These are phyloP conservation scores for Cheilosia variabilis DNA, from an alignment of 2,888 invertebrate genomes.

Conservation along the genomic window DNA sequence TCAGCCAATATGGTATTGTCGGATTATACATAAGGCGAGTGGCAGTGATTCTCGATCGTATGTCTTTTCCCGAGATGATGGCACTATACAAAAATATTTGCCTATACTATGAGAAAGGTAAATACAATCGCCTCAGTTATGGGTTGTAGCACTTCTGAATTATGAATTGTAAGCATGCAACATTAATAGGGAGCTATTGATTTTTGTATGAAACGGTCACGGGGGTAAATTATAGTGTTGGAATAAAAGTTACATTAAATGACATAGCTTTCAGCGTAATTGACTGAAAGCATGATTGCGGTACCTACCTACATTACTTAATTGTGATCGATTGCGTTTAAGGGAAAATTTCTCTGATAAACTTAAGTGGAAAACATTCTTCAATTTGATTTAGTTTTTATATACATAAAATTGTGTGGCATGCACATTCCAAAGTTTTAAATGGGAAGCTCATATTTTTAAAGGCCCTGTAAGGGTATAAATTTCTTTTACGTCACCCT, in stretches of 20 bases:
- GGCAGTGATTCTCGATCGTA: constrained; percentile 91
- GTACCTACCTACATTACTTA: not conserved
- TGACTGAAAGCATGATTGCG: not conserved
- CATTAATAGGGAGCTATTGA: constrained; percentile 39
- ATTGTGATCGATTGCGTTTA: not conserved
- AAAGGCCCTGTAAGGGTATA: too few species aligned
- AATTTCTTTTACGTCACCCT: too few species aligned
- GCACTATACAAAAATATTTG: constrained; percentile 89
- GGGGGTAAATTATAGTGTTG: not conserved
- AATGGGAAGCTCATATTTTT: too few species aligned
- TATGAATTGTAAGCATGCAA: constrained; percentile 18
- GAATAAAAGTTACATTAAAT: constrained; percentile 1
- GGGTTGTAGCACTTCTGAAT: constrained; percentile 22
- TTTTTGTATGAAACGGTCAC: constrained; percentile 21
- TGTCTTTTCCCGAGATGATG: constrained; percentile 93
- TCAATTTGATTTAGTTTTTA: too few species aligned
- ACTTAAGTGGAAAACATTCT: too few species aligned
- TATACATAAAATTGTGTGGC: too few species aligned
- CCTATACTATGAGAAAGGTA: constrained; percentile 87
- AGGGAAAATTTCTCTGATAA: not conserved
- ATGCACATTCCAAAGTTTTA: too few species aligned
- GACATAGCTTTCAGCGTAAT: constrained; percentile 16
- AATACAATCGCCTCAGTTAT: not conserved
- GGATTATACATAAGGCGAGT: constrained; percentile 93
- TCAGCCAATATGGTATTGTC: constrained; percentile 83